Conservation (phyloP, 1,140 invertebrate genomes). For the Mya arenaria region DNA sequence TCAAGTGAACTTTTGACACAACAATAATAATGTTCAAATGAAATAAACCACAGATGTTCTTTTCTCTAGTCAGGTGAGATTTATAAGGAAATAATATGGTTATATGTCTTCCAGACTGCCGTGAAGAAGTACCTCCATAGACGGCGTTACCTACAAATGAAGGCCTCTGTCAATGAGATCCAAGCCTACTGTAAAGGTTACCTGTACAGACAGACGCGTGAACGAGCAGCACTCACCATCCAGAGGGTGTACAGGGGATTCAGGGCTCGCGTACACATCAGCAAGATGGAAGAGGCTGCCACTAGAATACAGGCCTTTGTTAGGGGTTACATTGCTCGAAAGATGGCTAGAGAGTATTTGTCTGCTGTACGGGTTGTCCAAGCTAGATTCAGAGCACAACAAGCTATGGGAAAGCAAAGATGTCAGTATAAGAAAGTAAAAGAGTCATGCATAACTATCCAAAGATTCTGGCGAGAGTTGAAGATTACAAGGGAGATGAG, state of each 20-base stretch:
- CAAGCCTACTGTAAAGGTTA: conserved; percentile 55
- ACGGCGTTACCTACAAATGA: conserved; percentile 11
- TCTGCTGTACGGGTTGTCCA: conserved; percentile 56
- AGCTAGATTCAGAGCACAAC: conserved; percentile 43
- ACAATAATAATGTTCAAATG: too few relatives aligned
- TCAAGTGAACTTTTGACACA: too few relatives aligned
- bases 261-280: neutral
- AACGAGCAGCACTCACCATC: conserved; percentile 54
- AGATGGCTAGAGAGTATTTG: neutral
- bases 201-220: neutral
- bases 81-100: too few relatives aligned
- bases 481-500: neutral
- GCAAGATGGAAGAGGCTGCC: neutral
- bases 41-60: too few relatives aligned
- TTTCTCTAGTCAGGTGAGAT: too few relatives aligned
- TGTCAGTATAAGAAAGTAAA: neutral
- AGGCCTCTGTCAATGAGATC: conserved; percentile 18
- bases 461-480: conserved; percentile 30
- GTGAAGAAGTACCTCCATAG: conserved; percentile 29
- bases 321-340: conserved; percentile 19
- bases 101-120: conserved; percentile 31
- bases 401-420: conserved; percentile 13
- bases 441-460: conserved; percentile 37
- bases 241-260: conserved; percentile 53
- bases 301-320: conserved; percentile 47